Percentiles rank a stretch among this genome's conserved stretches.
Evolutionary conservation across 2,113 vertebrate species (phyloP).

Genomic region (Tetrax tetrax): DNA sequence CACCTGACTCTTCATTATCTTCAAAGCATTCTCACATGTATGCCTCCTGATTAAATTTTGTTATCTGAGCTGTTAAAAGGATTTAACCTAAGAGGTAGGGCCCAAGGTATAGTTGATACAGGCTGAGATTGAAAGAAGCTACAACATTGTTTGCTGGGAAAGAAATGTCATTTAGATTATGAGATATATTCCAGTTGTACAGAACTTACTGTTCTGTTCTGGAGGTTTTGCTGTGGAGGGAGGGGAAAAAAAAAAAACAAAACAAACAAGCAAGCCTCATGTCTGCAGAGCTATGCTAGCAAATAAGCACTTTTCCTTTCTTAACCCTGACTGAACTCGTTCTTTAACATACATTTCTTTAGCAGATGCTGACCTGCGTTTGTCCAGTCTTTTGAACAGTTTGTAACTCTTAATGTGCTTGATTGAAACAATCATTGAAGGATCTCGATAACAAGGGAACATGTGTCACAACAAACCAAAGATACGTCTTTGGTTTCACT

Average conservation of each 20-base stretch:
- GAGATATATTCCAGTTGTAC: not conserved
- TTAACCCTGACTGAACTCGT: not conserved
- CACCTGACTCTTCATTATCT: not conserved
- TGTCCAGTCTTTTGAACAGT: not conserved
- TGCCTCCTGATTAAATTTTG: not conserved
- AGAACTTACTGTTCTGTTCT: not conserved
- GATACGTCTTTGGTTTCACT: conserved; percentile 70
- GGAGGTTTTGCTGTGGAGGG: not conserved
- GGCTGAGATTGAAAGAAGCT: not conserved
- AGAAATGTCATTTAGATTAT: not conserved
- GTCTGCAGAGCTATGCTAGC: not conserved
- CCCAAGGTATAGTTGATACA: not conserved
- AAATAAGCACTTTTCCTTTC: not conserved
- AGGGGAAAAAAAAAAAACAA: not conserved
- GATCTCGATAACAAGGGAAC: conserved; percentile 79
- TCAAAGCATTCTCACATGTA: not conserved
- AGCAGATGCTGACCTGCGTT: not conserved
- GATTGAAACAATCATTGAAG: conserved; percentile 41
- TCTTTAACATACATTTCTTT: not conserved
- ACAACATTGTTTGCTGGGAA: not conserved
- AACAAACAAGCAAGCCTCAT: not conserved
- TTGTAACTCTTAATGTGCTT: not conserved
- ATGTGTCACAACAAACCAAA: conserved; percentile 78
- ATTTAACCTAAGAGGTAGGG: not conserved
- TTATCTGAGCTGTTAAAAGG: conserved; percentile 5